Percentiles rank a stretch among this genome's conserved stretches.
phyloP scores from a whole-genome alignment of 2,888 invertebrate species.

The Eurytoma adleriae region DNA sequence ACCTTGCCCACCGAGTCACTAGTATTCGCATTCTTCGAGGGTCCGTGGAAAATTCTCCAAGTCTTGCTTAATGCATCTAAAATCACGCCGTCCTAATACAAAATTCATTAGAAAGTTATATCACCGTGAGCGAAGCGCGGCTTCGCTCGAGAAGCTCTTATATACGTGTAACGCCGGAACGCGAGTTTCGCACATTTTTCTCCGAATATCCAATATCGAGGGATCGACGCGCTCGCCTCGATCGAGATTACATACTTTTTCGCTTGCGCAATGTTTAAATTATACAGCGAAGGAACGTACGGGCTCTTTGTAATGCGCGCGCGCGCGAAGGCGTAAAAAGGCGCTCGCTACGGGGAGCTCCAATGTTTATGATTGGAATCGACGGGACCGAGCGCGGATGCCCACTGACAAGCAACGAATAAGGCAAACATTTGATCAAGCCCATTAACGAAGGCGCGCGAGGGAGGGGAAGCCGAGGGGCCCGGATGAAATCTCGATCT shows the following conservation, averaged over 20 bases:
- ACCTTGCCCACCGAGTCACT: slow-evolving; percentile 31
- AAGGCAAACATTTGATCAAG: slow-evolving; percentile 29
- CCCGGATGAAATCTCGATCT: slow-evolving; percentile 25
- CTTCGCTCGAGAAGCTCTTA: slow-evolving; percentile 64
- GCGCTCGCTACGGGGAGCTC: background rate
- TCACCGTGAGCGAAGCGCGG: slow-evolving; percentile 67
- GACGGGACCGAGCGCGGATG: too few relatives aligned
- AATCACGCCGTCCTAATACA: slow-evolving; percentile 54
- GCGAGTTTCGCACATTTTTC: slow-evolving; percentile 57
- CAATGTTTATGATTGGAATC: too few relatives aligned
- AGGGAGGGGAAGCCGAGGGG: background rate
- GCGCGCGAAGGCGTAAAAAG: background rate
- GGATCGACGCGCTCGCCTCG: slow-evolving; percentile 50
- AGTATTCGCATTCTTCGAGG: slow-evolving; percentile 23
- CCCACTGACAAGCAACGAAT: background rate
- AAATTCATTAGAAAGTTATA: slow-evolving; percentile 69
- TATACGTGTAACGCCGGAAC: slow-evolving; percentile 61
- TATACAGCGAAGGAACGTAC: background rate
- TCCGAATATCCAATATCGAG: slow-evolving; percentile 39
- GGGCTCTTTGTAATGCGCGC: background rate
- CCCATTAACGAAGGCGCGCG: background rate
- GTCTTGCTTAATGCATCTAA: slow-evolving; percentile 50
- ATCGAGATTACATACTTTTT: slow-evolving; percentile 57
- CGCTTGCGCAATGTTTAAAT: slow-evolving; percentile 22
- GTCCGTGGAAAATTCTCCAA: slow-evolving; percentile 32